Evolutionary conservation across 37 sponge, comb jelly and placozoan genomes (phyloP), one percentile per base, ranked within the genome.

Genomic region (Oscarella lobularis): DNA sequence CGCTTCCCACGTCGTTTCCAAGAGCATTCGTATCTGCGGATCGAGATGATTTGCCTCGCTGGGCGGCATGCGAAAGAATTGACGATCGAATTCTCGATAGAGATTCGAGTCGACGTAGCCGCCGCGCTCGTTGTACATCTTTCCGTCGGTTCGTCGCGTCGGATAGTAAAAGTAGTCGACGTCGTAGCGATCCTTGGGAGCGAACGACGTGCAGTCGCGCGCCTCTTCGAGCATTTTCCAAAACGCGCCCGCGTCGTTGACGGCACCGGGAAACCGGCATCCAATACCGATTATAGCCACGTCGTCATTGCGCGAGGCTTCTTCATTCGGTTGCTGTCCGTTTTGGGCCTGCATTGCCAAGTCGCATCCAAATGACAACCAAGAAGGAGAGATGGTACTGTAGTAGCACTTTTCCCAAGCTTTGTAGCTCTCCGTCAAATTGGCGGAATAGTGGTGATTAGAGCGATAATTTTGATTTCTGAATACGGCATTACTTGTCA

Each of bases 1-100:
- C 0, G 85, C 85, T 40, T 84, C 85, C 40, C 78, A 81, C n/a
- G 80, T 33, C 27, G 75, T 76, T 74, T 84, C 85, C 38, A 84
- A 76, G 29, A 84, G 79, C 2, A 84, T 6, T 37, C 85, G 82
- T 2, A 84, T 76, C 38, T 84, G 85, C 27, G 85, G 85, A 39
- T 84, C 85, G 80, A 84, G 78, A 35, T 73, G 75, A 39, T 79
- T 39, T 30, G 80, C 80, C 39, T 84, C 78, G 55, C 39, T 74
- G 5, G 85, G 80, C 4, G 70, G 70, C 2, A 80, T 55, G 2
- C 75, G 48, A 73, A 84, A 84, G 76, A 81, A 80, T 27, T 76
- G n/a, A 32, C 78, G 74, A 74, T 84, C 85, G 40, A 84, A 84
- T 3, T 54, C 34, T 38, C 38, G 36, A 30, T 74, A 36, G 36